These are phyloP conservation scores for Fragum sueziense DNA, from an alignment of 2,888 invertebrate genomes.

Conservation along the genomic window DNA sequence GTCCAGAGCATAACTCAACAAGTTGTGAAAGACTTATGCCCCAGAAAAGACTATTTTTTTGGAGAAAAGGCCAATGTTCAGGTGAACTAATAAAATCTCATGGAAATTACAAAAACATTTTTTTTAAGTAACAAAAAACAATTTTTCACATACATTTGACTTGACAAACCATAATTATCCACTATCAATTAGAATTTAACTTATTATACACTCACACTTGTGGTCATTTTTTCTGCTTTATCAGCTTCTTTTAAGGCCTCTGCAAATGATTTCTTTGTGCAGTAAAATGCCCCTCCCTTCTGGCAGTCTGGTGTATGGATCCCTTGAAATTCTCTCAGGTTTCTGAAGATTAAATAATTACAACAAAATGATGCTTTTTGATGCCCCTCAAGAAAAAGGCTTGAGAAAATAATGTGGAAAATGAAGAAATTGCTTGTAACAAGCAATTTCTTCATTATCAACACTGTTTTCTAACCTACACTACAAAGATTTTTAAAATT, in stretches of 20 bases:
- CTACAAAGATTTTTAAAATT: too few relatives aligned
- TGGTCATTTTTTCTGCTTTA: conserved; percentile 24
- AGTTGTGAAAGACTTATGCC: neutral
- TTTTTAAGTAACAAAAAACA: neutral
- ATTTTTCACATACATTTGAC: neutral
- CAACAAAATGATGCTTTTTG: too few relatives aligned
- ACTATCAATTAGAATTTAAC: too few relatives aligned
- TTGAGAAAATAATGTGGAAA: too few relatives aligned
- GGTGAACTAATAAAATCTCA: neutral
- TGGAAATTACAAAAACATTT: neutral
- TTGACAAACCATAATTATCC: neutral
- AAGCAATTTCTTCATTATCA: too few relatives aligned
- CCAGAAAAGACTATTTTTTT: neutral
- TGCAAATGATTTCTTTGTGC: conserved; percentile 22
- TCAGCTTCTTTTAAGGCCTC: conserved; percentile 30
- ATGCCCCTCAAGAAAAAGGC: too few relatives aligned
- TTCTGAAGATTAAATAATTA: conserved; percentile 25
- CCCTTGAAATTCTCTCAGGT: conserved; percentile 31
- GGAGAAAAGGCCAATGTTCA: neutral
- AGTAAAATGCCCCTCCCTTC: conserved; percentile 30
- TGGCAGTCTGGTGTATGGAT: conserved; percentile 4
- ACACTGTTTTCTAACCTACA: too few relatives aligned
- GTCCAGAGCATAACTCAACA: too few relatives aligned
- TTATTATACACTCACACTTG: neutral
- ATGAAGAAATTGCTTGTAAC: too few relatives aligned